Conservation (phyloP, 2,113 vertebrate species). For the Chionis minor region DNA sequence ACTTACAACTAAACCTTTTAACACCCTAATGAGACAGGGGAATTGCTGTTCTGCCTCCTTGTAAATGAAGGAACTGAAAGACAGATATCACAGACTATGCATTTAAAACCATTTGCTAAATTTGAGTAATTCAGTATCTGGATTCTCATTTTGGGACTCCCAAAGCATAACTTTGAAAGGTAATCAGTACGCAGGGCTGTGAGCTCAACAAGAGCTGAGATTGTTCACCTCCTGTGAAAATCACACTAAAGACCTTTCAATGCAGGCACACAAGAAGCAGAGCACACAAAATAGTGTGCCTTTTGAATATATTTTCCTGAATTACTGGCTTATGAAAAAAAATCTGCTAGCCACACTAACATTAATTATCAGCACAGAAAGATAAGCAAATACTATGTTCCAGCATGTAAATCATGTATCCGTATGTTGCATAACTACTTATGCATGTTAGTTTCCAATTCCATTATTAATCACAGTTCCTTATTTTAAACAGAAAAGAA, state of each 20-base stretch:
- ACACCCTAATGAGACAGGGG: slow-evolving; percentile 47
- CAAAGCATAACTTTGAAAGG: slow-evolving; percentile 47
- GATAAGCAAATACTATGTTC: not conserved
- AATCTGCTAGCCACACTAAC: not conserved
- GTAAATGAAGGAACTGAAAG: slow-evolving; percentile 35
- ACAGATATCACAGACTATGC: not conserved
- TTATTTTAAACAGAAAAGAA: not conserved
- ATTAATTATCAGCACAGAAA: not conserved
- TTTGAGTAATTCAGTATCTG: slow-evolving; percentile 26
- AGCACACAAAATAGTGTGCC: not conserved
- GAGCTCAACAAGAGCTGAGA: slow-evolving; percentile 13
- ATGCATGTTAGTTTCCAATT: not conserved
- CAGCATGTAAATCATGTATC: not conserved
- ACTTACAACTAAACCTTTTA: slow-evolving; percentile 49
- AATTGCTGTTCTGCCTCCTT: slow-evolving; percentile 45
- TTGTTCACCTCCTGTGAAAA: not conserved
- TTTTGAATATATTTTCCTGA: not conserved
- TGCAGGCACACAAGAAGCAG: not conserved
- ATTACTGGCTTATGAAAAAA: not conserved
- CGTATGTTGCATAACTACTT: not conserved
- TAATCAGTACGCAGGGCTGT: slow-evolving; percentile 26
- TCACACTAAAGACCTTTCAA: not conserved
- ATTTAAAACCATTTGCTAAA: slow-evolving; percentile 49
- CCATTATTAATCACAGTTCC: not conserved
- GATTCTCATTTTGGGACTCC: slow-evolving; percentile 55